These are phyloP conservation scores for Grantiella picta DNA, from an alignment of 2,113 vertebrate genomes.

Conservation along the genomic window DNA sequence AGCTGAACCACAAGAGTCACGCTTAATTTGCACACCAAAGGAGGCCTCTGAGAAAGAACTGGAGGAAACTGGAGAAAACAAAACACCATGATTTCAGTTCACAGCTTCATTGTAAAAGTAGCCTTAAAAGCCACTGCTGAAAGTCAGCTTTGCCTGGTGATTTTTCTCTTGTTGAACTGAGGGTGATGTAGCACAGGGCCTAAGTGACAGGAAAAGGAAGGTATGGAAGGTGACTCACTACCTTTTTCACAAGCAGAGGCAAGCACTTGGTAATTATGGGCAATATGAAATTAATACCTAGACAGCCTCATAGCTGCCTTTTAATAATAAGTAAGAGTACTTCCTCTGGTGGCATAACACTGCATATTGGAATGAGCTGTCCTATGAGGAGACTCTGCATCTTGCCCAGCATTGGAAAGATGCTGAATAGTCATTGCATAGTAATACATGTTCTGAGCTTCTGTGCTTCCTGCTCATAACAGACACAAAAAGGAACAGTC, in stretches of 20 bases:
- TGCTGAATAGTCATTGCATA: not conserved
- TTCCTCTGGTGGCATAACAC: not conserved
- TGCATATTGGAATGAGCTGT: not conserved
- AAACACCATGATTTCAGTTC: not conserved
- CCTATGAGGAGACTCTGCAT: not conserved
- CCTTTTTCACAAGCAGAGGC: not conserved
- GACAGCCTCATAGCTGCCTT: not conserved
- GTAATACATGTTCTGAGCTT: not conserved
- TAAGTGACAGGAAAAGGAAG: not conserved
- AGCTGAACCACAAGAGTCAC: constrained; percentile 9
- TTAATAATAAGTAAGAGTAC: constrained; percentile 16
- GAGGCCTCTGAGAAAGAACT: not conserved
- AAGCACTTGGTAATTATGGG: not conserved
- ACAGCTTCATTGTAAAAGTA: not conserved
- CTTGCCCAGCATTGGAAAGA: not conserved
- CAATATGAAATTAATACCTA: constrained; percentile 29
- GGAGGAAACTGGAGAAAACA: not conserved
- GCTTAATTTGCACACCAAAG: not conserved
- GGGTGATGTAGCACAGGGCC: not conserved
- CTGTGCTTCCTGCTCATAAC: not conserved
- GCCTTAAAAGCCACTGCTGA: not conserved
- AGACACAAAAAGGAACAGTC: not conserved
- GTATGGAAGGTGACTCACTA: not conserved
- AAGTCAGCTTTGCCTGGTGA: not conserved
- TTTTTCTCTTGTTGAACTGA: not conserved